phyloP scores from a whole-genome alignment of 35 echinoderm and acorn worm species.

The Eucidaris tribuloides region DNA sequence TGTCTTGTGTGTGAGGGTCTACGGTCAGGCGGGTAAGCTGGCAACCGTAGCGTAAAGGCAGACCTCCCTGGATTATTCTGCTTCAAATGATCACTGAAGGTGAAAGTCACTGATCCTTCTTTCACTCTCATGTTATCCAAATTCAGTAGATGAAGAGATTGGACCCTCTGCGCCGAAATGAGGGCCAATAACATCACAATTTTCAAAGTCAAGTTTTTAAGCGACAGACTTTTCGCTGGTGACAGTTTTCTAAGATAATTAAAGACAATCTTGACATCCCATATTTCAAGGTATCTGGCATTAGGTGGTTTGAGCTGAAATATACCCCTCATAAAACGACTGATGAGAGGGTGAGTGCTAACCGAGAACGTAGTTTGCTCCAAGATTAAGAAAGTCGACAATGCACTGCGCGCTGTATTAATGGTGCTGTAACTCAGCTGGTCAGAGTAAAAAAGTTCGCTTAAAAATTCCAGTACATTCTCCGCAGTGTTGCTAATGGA shows the following conservation, averaged over 20 bases:
- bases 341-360: constrained; percentile 42
- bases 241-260: constrained; percentile 37
- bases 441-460: no score
- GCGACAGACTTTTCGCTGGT: constrained; percentile 3
- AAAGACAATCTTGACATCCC: constrained; percentile 60
- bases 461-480: no score
- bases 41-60: no score
- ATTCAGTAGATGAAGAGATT: constrained; percentile 35
- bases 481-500: background rate
- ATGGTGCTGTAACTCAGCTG: constrained; percentile 43
- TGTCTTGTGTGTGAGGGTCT: no score
- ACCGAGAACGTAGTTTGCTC: constrained; percentile 1
- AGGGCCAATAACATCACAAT: constrained; percentile 39
- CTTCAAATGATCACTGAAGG: no score
- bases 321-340: constrained; percentile 58
- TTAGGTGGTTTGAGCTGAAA: constrained; percentile 45
- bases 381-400: constrained; percentile 29
- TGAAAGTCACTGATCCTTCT: no score
- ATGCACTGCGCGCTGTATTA: constrained; percentile 61
- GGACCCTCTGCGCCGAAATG: constrained; percentile 44
- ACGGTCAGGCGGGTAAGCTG: no score
- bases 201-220: constrained; percentile 53
- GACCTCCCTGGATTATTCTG: no score
- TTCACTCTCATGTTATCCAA: no score
- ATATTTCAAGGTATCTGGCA: constrained; percentile 40